These are phyloP conservation scores for Dioctria linearis DNA, from an alignment of 2,888 invertebrate genomes.

Conservation along the genomic window DNA sequence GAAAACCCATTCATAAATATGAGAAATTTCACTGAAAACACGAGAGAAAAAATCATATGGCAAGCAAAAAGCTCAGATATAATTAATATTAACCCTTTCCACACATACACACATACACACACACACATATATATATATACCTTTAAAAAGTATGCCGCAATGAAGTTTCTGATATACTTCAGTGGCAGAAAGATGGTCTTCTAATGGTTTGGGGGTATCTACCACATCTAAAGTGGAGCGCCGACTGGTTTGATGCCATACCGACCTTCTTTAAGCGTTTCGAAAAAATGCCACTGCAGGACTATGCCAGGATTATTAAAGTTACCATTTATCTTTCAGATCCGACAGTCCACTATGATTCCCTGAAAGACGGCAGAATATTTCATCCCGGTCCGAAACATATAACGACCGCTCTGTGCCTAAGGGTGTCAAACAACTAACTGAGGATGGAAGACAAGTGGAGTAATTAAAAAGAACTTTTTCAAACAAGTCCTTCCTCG, in stretches of 20 bases:
- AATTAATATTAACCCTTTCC: not conserved
- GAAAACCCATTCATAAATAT: too few relatives aligned
- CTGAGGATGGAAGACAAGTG: slow-evolving; percentile 50
- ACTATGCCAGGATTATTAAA: slow-evolving; percentile 51
- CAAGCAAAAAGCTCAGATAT: not conserved
- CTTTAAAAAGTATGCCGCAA: slow-evolving; percentile 45
- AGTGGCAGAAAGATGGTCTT: not conserved
- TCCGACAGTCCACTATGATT: slow-evolving; percentile 43
- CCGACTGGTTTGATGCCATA: slow-evolving; percentile 13
- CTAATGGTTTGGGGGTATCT: slow-evolving; percentile 4
- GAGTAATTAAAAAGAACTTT: slow-evolving; percentile 56
- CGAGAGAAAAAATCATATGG: slow-evolving; percentile 19
- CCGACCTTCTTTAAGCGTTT: slow-evolving; percentile 46
- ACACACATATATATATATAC: not conserved
- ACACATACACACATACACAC: not conserved
- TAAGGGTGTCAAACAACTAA: slow-evolving; percentile 49
- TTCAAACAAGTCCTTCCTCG: slow-evolving; percentile 45
- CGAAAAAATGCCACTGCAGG: slow-evolving; percentile 47
- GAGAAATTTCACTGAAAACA: not conserved
- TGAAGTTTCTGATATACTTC: slow-evolving; percentile 36
- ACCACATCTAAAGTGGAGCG: too few relatives aligned
- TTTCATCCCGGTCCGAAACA: slow-evolving; percentile 31
- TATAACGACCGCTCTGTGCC: slow-evolving; percentile 29
- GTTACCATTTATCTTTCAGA: slow-evolving; percentile 53
- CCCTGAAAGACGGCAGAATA: slow-evolving; percentile 6